phyloP scores from a whole-genome alignment of 2,888 invertebrate species.

The Amblyteles armatorius region DNA sequence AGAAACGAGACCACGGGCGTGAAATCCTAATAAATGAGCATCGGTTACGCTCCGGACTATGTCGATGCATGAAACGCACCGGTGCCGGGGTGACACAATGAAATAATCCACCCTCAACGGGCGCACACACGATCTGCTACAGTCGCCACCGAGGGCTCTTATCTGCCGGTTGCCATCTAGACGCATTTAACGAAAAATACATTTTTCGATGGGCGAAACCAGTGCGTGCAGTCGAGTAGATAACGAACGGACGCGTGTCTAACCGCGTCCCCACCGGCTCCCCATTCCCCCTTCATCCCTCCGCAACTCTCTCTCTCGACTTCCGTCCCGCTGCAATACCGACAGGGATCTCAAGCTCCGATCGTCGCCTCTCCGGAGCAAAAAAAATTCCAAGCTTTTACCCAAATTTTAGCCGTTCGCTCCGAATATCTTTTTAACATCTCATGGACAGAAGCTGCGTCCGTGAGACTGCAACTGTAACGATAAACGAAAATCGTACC shows the following conservation, averaged over 20 bases:
- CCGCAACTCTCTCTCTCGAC: not conserved
- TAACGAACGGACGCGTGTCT: slow-evolving; percentile 72
- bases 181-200: slow-evolving; percentile 75
- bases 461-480: not conserved
- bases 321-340: not conserved
- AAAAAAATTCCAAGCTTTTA: not conserved
- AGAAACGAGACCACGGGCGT: slow-evolving; percentile 79
- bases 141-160: slow-evolving; percentile 68
- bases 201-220: slow-evolving; percentile 63
- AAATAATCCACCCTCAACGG: slow-evolving; percentile 70
- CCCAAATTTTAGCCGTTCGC: not conserved
- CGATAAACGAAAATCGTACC: not conserved
- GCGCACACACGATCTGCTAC: slow-evolving; percentile 66
- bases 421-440: not conserved
- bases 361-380: not conserved
- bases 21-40: slow-evolving; percentile 83
- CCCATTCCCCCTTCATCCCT: slow-evolving; percentile 18
- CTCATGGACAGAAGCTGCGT: not conserved
- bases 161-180: slow-evolving; percentile 77
- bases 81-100: slow-evolving; percentile 65
- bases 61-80: slow-evolving; percentile 12
- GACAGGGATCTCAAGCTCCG: slow-evolving; percentile 2
- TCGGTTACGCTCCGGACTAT: slow-evolving; percentile 70
- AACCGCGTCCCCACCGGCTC: slow-evolving; percentile 62
- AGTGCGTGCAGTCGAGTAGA: slow-evolving; percentile 72